Evolutionary conservation across 2,797 vertebrate species (phyloP), one percentile per base, ranked within the genome.

Genomic region (Discoglossus pictus): DNA sequence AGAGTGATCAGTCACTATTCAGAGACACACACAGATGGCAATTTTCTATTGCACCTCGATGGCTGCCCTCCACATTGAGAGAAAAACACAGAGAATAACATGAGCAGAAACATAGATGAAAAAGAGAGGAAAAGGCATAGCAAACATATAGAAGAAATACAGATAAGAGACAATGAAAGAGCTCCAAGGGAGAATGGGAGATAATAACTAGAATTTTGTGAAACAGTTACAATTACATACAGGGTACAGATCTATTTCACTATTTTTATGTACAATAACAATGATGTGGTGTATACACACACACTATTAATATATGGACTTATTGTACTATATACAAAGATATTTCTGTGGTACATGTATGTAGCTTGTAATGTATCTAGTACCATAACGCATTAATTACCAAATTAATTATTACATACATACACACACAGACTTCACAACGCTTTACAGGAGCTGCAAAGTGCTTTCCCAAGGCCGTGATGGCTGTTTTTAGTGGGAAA

Each of bases 21-120:
- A 53, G 12, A 27, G 55, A 68, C 65, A 75, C 31, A 73, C 4
- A 16, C 39, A 74, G 73, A 60, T 62, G 63, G 61, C 48, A 58
- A 67, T 75, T 74, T 66, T 70, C 34, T 59, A 63, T 67, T 54
- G 58, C 50, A 73, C 61, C 50, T 70, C n/a, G 24, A 75, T 39
- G 48, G 42, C 31, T 67, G 34, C 56, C 61, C 63, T 61, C 35
- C 40, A 68, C 3, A 3, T 60, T 65, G 69, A 77, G 50, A 50
- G 21, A 66, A 64, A 68, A 64, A 71, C 59, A 71, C 61, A 65
- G 68, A 44, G 68, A 71, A 65, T 65, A 63, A 44, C 68, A 71
- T 44, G 34, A 71, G 61, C 54, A 59, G 68, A 64, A 51, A 71
- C 68, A 69, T 12, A 65, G 68, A 71, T 64, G 53, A 65, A 71